Base-by-base conservation (phyloP, 2,113 vertebrate genomes). In the Nothoprocta pentlandii region DNA sequence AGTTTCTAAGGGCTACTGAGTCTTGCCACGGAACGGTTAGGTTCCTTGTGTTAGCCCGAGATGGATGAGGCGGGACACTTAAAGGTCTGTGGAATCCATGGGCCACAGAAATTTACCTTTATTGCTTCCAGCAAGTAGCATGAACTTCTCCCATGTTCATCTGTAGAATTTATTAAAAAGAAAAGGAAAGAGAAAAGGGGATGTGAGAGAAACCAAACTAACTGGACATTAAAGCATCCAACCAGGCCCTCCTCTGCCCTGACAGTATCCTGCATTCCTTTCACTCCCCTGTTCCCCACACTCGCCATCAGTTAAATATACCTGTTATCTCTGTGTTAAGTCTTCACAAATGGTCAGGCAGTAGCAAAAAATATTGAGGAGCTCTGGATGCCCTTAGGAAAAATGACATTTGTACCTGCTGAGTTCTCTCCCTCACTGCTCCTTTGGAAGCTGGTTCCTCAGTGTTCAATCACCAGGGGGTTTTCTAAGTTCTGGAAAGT, bases 91-190 rank as follows among this genome's bases (percentile, higher is more conserved):
- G 98, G 97, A 97, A 92, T 95, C 93, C 81, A 58, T 22, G 44
- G 95, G 95, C 97, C 97, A 90, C 10, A 34, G 93, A 96, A 95
- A 96, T 94, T 75, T 95, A 97, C 80, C 93, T 93, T 96, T 96
- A 97, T 86, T 97, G 98, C 98, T 98, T 98, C 95, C 96, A 98
- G 97, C 97, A 98, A 98, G 98, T 98, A 98, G 98, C 98, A 98
- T 98, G 98, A 97, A 97, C 97, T 97, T 97, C 92, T 97, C 90
- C 88, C 93, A 87, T 96, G 90, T 97, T 97, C 97, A 97, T 96
- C 96, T 94, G 88, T 98, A 95, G 85, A 95, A 97, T 97, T 97
- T 97, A 96, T 97, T 97, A 81, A 95, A 80, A 89, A 39, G 36
- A 39, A 44, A 87, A 80, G 25, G 74, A 93, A 92, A 92, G 85